A percentile compares a stretch with the other conserved stretches of the same genome.
These are phyloP conservation scores for Mugil cephalus DNA, from an alignment of 2,113 vertebrate species.

Conservation along the genomic window DNA sequence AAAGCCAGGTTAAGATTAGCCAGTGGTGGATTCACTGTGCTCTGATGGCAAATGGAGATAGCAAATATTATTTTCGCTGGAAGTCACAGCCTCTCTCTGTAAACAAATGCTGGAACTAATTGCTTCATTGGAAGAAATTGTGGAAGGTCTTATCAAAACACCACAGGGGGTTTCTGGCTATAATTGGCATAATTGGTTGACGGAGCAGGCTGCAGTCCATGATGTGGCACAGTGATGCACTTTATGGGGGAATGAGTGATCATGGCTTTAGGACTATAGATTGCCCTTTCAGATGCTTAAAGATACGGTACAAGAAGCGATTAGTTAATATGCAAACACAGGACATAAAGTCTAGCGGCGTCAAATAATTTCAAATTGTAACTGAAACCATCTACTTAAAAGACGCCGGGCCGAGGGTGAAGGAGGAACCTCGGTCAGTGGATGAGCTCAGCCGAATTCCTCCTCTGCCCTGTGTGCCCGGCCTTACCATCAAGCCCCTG, in stretches of 20 bases:
- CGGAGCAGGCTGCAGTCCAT: slow-evolving; percentile 64
- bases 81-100: slow-evolving; percentile 74
- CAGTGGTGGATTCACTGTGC: slow-evolving; percentile 73
- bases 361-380: background rate
- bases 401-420: background rate
- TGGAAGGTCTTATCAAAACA: slow-evolving; percentile 82
- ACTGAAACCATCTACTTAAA: background rate
- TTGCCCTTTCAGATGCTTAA: slow-evolving; percentile 55
- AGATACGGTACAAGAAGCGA: slow-evolving; percentile 25
- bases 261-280: slow-evolving; percentile 56
- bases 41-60: slow-evolving; percentile 78
- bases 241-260: slow-evolving; percentile 56
- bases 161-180: slow-evolving; percentile 75
- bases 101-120: slow-evolving; percentile 84
- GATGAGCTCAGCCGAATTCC: slow-evolving; percentile 34
- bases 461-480: slow-evolving; percentile 24
- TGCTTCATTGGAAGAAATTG: slow-evolving; percentile 80
- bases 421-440: background rate
- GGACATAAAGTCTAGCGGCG: background rate
- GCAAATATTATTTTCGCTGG: slow-evolving; percentile 76
- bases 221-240: slow-evolving; percentile 73
- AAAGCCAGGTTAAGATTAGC: slow-evolving; percentile 81
- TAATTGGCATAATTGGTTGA: slow-evolving; percentile 81
- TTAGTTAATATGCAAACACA: slow-evolving; percentile 29
- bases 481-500: slow-evolving; percentile 35